phyloP scores from a whole-genome alignment of 2,888 invertebrate genomes.

The Yponomeuta malinellus region DNA sequence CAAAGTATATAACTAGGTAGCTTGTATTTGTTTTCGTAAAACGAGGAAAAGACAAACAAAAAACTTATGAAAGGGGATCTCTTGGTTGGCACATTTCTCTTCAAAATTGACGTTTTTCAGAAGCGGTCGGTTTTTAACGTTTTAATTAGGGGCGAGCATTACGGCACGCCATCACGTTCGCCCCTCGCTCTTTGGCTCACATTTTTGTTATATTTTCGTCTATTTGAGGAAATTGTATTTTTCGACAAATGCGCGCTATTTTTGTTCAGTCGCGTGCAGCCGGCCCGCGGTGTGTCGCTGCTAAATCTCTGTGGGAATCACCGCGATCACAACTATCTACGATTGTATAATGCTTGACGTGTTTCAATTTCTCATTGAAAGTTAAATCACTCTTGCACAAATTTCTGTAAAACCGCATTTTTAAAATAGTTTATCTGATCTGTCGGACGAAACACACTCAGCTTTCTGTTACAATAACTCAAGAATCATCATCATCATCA shows the following conservation, averaged over 20 bases:
- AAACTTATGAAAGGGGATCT: conserved; percentile 67
- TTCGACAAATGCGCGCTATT: conserved; percentile 74
- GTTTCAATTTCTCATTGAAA: background rate
- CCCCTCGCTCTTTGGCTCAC: conserved; percentile 70
- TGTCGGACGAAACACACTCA: no score
- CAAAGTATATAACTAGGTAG: conserved; percentile 22
- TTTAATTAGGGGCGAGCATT: conserved; percentile 76
- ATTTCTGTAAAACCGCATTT: no score
- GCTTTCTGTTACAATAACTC: no score
- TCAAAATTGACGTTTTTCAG: conserved; percentile 74
- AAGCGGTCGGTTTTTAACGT: conserved; percentile 74
- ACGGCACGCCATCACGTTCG: conserved; percentile 71
- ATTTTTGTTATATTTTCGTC: conserved; percentile 74
- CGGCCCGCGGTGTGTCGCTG: conserved; percentile 52
- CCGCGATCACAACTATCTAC: conserved; percentile 20
- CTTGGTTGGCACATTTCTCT: conserved; percentile 72
- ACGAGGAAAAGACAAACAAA: conserved; percentile 54
- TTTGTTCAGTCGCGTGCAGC: conserved; percentile 67
- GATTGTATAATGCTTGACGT: conserved; percentile 16
- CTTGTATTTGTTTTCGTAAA: conserved; percentile 44
- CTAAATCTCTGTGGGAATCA: conserved; percentile 75
- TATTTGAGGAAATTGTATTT: conserved; percentile 75
- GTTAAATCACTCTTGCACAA: no score
- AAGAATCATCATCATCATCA: no score
- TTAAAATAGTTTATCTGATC: no score